phyloP scores from a whole-genome alignment of 2,888 invertebrate genomes.

The Cephalotes varians region DNA sequence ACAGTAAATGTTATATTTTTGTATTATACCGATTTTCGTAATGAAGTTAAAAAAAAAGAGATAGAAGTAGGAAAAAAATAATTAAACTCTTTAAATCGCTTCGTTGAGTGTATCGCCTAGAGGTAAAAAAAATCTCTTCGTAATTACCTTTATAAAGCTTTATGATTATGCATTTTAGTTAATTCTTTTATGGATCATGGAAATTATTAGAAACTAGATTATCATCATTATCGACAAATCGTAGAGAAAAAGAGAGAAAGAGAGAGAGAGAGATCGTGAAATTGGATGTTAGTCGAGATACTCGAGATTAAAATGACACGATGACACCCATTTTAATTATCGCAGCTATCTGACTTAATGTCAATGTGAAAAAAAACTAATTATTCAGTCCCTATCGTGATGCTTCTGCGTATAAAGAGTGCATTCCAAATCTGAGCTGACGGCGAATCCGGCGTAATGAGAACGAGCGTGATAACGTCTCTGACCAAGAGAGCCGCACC shows the following conservation, averaged over 20 bases:
- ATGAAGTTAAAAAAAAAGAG: no score
- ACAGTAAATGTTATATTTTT: no score
- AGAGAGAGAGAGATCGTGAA: slow-evolving; percentile 21
- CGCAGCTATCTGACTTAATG: not conserved
- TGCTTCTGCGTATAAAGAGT: not conserved
- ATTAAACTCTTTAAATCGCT: not conserved
- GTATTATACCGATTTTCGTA: no score
- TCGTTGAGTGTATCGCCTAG: not conserved
- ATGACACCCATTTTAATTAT: not conserved
- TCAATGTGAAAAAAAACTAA: not conserved
- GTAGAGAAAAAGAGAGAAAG: not conserved
- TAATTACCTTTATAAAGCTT: not conserved
- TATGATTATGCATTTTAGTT: not conserved
- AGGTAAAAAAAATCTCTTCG: not conserved
- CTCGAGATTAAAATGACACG: slow-evolving; percentile 11
- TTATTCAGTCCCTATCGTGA: not conserved
- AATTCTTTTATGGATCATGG: not conserved
- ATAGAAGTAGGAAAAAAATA: not conserved
- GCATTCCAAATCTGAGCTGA: slow-evolving; percentile 32
- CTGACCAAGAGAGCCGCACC: slow-evolving; percentile 50
- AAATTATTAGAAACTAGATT: slow-evolving; percentile 7
- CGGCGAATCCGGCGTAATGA: slow-evolving; percentile 13
- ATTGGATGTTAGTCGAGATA: slow-evolving; percentile 35
- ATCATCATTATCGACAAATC: not conserved
- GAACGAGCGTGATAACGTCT: slow-evolving; percentile 27